Evolutionary conservation across 2,888 invertebrate species (phyloP).

Genomic region (Ariolimax columbianus): DNA sequence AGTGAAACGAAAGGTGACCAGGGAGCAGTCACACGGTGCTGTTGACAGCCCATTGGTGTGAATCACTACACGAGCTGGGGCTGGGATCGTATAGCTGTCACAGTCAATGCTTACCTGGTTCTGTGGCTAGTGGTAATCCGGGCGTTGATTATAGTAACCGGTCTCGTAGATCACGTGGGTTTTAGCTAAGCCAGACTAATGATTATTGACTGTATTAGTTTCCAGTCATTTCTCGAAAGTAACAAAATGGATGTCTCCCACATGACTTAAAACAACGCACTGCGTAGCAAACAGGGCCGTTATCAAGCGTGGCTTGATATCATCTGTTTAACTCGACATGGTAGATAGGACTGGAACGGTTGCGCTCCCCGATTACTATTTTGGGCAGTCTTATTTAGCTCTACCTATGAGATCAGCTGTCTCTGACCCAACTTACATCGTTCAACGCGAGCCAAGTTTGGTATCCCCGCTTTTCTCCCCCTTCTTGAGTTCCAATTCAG

Average conservation of each 20-base stretch:
- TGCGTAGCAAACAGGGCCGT: too few relatives aligned
- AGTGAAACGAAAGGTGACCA: background rate
- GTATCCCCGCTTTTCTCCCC: too few relatives aligned
- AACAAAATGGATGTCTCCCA: background rate
- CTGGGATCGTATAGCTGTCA: background rate
- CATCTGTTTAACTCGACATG: too few relatives aligned
- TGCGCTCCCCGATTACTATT: too few relatives aligned
- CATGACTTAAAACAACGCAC: too few relatives aligned
- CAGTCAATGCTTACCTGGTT: background rate
- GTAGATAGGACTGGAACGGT: too few relatives aligned
- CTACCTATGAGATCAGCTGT: too few relatives aligned
- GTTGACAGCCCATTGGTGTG: conserved; percentile 1
- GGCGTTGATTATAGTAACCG: background rate
- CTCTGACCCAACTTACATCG: too few relatives aligned
- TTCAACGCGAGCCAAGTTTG: too few relatives aligned
- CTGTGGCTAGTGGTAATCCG: background rate
- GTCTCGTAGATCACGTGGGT: background rate
- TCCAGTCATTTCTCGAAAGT: background rate
- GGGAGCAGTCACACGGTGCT: background rate
- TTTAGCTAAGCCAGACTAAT: background rate
- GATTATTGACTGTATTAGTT: background rate
- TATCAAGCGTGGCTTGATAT: too few relatives aligned
- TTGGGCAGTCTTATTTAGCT: too few relatives aligned
- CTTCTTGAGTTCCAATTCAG: too few relatives aligned
- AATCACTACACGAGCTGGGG: background rate